phyloP scores from a whole-genome alignment of 2,888 invertebrate genomes.

The Oithona nana region DNA sequence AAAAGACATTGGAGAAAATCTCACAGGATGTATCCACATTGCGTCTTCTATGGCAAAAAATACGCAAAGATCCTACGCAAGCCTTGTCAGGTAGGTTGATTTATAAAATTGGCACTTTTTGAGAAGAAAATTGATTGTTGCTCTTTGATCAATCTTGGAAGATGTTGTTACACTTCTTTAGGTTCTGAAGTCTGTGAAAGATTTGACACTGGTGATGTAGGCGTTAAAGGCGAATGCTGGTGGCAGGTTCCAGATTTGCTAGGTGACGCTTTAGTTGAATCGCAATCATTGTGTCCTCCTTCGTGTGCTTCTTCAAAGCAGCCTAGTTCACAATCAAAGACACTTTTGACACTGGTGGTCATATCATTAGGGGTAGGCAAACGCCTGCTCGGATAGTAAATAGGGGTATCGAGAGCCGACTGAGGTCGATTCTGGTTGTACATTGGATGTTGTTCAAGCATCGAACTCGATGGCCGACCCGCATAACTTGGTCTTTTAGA shows the following conservation, averaged over 20 bases:
- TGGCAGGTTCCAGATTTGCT: background rate
- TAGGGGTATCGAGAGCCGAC: background rate
- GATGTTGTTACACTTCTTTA: background rate
- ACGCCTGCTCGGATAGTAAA: background rate
- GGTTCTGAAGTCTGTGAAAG: background rate
- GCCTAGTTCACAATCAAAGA: constrained; percentile 13
- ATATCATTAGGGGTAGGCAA: constrained; percentile 9
- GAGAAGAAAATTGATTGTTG: too few relatives aligned
- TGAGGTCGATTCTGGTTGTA: background rate
- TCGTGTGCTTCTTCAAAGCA: background rate
- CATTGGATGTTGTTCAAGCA: background rate
- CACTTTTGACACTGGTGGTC: constrained; percentile 2
- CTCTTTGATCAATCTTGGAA: background rate
- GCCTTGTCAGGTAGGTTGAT: background rate
- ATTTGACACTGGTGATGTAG: background rate
- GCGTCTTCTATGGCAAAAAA: background rate
- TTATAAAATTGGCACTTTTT: too few relatives aligned
- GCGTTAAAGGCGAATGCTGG: background rate
- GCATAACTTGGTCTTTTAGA: background rate
- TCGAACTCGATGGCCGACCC: background rate
- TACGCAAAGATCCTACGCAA: background rate
- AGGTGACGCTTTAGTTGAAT: background rate
- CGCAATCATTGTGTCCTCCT: background rate
- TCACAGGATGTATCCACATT: background rate
- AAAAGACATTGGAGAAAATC: background rate